A percentile compares a stretch with the other conserved stretches of the same genome.
These are phyloP conservation scores for Plagiodera versicolora DNA, from an alignment of 2,888 invertebrate genomes.

Conservation along the genomic window DNA sequence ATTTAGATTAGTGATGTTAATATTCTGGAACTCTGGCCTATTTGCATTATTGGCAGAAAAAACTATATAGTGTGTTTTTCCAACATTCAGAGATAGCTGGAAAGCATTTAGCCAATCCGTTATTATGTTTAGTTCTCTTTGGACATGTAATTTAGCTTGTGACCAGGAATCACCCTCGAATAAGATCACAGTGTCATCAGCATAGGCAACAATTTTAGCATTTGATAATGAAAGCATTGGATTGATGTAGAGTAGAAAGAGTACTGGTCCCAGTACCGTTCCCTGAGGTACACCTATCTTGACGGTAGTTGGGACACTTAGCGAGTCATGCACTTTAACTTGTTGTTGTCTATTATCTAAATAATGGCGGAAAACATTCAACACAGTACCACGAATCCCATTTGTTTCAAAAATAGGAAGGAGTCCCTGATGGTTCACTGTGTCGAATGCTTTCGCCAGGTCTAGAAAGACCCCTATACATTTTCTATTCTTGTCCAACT, in stretches of 20 bases:
- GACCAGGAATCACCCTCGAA: not conserved
- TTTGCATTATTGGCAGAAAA: not conserved
- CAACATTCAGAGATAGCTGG: not conserved
- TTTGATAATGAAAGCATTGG: not conserved
- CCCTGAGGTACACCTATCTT: not conserved
- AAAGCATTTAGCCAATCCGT: conserved; percentile 1
- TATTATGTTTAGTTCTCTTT: conserved; percentile 1
- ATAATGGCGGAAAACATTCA: not conserved
- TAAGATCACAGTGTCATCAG: not conserved
- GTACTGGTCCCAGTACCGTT: not conserved
- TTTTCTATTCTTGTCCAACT: not conserved
- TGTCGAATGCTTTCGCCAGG: not conserved
- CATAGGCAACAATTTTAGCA: not conserved
- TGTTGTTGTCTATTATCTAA: not conserved
- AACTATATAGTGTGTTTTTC: not conserved
- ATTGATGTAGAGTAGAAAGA: not conserved
- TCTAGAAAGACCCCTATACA: not conserved
- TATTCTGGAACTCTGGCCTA: not conserved
- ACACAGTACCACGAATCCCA: not conserved
- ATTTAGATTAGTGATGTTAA: not conserved
- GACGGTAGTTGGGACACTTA: not conserved
- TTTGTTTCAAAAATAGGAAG: not conserved
- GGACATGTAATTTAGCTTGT: not conserved
- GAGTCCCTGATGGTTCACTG: not conserved
- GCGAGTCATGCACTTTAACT: not conserved